Evolutionary conservation across 1,140 invertebrate genomes (phyloP).

Genomic region (Drosophila tsacasi): DNA sequence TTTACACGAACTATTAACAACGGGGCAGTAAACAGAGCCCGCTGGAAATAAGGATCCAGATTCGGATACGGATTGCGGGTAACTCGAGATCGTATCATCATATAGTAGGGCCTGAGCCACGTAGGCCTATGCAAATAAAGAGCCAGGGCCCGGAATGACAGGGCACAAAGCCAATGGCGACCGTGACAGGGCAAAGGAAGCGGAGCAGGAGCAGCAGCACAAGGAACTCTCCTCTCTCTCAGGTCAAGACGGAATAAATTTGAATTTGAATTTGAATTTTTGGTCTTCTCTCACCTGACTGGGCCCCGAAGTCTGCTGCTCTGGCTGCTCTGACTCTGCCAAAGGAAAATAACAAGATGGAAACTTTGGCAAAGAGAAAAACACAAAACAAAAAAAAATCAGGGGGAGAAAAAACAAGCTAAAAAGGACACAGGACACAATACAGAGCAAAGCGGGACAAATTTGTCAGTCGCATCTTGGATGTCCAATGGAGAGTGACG

Average conservation of each 20-base stretch:
- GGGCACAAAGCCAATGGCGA: conserved; percentile 32
- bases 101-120: background rate
- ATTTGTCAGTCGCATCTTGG: conserved; percentile 25
- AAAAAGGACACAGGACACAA: conserved; percentile 17
- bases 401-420: conserved; percentile 22
- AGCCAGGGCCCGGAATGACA: conserved; percentile 34
- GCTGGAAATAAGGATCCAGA: conserved; percentile 37
- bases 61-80: conserved; percentile 32
- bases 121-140: conserved; percentile 64
- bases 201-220: background rate
- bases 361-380: conserved; percentile 52
- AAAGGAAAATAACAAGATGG: conserved; percentile 78
- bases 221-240: conserved; percentile 9
- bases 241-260: conserved; percentile 61
- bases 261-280: conserved; percentile 80
- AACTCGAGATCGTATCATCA: conserved; percentile 61
- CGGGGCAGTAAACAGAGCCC: conserved; percentile 44
- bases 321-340: conserved; percentile 22
- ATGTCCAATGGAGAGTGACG: background rate
- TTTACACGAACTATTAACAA: conserved; percentile 84
- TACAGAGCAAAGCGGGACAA: conserved; percentile 18
- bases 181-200: background rate
- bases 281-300: conserved; percentile 54
- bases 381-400: conserved; percentile 40
- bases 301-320: conserved; percentile 7